Base-by-base conservation (phyloP, 1,140 invertebrate species). In the Octopus sinensis region DNA sequence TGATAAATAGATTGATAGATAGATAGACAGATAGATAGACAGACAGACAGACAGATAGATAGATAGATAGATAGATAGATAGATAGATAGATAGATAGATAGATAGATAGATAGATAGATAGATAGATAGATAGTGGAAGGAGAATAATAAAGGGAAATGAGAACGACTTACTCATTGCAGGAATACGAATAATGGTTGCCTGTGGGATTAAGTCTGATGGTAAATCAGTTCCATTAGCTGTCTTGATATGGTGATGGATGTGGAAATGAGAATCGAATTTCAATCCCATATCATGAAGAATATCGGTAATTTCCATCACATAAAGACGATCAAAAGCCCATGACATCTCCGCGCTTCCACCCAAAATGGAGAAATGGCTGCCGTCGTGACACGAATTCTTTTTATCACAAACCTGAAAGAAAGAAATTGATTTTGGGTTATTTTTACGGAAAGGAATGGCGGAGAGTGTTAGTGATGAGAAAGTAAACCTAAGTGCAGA, bases 291-390 rank as follows among this genome's bases (percentile, higher is more conserved):
- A 52, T 81, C 54, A 0, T 76, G 30, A 68, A 83, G 81, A n/a
- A 82, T 82, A 43, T 79, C 75, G 13, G 84, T 83, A 62, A 84
- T 83, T 54, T 84, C 84, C 71, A 82, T 82, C 62, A 80, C 78
- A 79, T 79, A 85, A 13, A 85, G 80, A 13, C 84, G 76, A 68
- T 85, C 83, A 56, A 82, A 85, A 12, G 54, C 54, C 84, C 84
- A 85, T 12, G 83, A 80, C 83, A 84, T 84, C 76, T 85, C 84
- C 4, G 77, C 12, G 0, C 79, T 78, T 6, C 83, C 84, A 71
- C 84, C 84, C 30, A 85, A 76, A 7, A 85, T 51, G 52, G 81
- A 77, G 76, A 85, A 85, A 4, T 73, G 17, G 71, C 77, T 53
- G 43, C 43, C 76, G 17, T 73, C 68, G 53, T 77, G 30, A 79